These are phyloP conservation scores for Caenorhabditis uteleia DNA, from an alignment of 2,888 invertebrate species.

Conservation along the genomic window DNA sequence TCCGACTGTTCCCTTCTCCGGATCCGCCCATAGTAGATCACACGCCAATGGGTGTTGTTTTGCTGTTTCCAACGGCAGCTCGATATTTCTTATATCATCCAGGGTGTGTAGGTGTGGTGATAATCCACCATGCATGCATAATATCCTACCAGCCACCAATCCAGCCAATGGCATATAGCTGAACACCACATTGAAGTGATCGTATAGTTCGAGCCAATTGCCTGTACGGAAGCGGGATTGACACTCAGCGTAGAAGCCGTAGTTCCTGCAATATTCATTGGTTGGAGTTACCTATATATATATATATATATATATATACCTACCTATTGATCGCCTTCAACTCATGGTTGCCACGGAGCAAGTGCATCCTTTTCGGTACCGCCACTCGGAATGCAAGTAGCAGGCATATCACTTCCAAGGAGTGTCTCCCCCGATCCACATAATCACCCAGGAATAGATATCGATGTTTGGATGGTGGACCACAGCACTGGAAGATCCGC, in stretches of 20 bases:
- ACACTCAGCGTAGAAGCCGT: constrained; percentile 55
- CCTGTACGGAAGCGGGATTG: constrained; percentile 37
- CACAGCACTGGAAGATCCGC: constrained; percentile 48
- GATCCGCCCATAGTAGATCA: constrained; percentile 60
- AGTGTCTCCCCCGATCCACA: constrained; percentile 59
- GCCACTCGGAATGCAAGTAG: constrained; percentile 52
- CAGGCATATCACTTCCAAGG: constrained; percentile 55
- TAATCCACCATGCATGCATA: constrained; percentile 62
- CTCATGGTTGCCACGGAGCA: constrained; percentile 64
- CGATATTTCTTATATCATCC: constrained; percentile 56
- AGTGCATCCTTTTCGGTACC: constrained; percentile 55
- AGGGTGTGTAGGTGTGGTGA: constrained; percentile 49
- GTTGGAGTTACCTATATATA: neutral
- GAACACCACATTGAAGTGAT: constrained; percentile 61
- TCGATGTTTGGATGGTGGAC: constrained; percentile 41
- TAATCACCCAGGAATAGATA: constrained; percentile 62
- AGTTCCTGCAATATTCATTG: constrained; percentile 40
- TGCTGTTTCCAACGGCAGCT: constrained; percentile 37
- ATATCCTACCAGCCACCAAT: constrained; percentile 46
- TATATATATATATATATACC: neutral
- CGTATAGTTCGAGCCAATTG: constrained; percentile 32
- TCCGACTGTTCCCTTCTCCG: constrained; percentile 39
- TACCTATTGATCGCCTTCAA: constrained; percentile 58
- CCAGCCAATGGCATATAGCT: constrained; percentile 61
- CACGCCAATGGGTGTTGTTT: constrained; percentile 40